phyloP scores from a whole-genome alignment of 2,797 vertebrate species.

The Manis crassicaudata region DNA sequence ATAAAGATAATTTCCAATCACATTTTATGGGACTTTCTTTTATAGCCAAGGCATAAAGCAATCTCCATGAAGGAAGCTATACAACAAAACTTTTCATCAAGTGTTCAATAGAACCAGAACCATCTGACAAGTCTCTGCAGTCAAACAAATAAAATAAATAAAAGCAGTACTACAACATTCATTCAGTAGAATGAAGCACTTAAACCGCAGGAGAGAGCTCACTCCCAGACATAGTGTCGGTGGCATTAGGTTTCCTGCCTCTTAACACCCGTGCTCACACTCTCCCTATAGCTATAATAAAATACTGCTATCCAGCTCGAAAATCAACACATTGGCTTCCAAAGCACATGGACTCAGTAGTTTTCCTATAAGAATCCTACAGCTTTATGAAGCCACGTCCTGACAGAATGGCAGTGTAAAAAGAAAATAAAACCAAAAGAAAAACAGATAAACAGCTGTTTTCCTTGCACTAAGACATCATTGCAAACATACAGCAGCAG shows the following conservation, averaged over 20 bases:
- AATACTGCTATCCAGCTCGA: conserved; percentile 23
- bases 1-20: conserved; percentile 32
- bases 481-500: neutral
- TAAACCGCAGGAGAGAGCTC: neutral
- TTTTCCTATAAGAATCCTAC: conserved; percentile 69
- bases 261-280: neutral
- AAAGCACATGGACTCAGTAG: conserved; percentile 29
- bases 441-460: conserved; percentile 77
- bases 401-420: conserved; percentile 60
- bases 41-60: conserved; percentile 54
- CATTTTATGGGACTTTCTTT: conserved; percentile 36
- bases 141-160: neutral
- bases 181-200: neutral
- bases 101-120: conserved; percentile 17
- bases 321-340: conserved; percentile 62
- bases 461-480: neutral
- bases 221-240: neutral
- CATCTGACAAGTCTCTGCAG: conserved; percentile 22
- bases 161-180: conserved; percentile 13
- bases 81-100: conserved; percentile 44
- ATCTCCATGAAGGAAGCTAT: conserved; percentile 41
- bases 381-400: conserved; percentile 72
- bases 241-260: neutral
- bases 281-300: conserved; percentile 56
- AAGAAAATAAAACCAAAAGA: conserved; percentile 71